phyloP scores from a whole-genome alignment of 2,888 invertebrate species.

The Eupithecia subfuscata region DNA sequence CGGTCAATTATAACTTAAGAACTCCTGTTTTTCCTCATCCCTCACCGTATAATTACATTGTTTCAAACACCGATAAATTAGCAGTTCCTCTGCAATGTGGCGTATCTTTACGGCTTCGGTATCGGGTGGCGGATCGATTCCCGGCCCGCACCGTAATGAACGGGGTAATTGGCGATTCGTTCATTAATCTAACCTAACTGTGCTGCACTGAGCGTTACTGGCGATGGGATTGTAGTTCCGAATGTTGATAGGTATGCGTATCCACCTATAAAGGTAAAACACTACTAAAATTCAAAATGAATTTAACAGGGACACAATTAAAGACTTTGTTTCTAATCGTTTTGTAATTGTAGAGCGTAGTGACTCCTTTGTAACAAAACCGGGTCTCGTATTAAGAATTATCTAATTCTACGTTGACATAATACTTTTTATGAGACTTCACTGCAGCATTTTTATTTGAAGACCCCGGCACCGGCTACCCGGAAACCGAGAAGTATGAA shows the following conservation, averaged over 20 bases:
- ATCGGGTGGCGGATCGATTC: slow-evolving; percentile 52
- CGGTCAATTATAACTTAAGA: not conserved
- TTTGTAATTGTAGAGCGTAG: not conserved
- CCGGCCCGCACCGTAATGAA: slow-evolving; percentile 39
- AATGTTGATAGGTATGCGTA: not conserved
- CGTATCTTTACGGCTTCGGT: slow-evolving; percentile 58
- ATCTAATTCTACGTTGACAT: not conserved
- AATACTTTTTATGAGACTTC: no score
- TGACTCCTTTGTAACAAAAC: not conserved
- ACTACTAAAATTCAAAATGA: not conserved
- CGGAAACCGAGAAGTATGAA: no score
- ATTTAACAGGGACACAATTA: not conserved
- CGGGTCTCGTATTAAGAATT: not conserved
- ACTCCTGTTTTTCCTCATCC: not conserved
- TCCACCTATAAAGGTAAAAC: no score
- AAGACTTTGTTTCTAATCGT: not conserved
- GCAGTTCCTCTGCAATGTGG: slow-evolving; percentile 28
- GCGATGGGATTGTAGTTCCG: slow-evolving; percentile 5
- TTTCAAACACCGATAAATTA: slow-evolving; percentile 3
- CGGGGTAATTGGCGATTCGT: slow-evolving; percentile 41
- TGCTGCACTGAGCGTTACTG: slow-evolving; percentile 13
- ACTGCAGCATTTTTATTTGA: no score
- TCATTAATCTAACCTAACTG: slow-evolving; percentile 35
- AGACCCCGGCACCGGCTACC: no score
- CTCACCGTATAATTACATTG: slow-evolving; percentile 4